These are phyloP conservation scores for Pardosa pseudoannulata DNA, from an alignment of 2,888 invertebrate species.

Conservation along the genomic window DNA sequence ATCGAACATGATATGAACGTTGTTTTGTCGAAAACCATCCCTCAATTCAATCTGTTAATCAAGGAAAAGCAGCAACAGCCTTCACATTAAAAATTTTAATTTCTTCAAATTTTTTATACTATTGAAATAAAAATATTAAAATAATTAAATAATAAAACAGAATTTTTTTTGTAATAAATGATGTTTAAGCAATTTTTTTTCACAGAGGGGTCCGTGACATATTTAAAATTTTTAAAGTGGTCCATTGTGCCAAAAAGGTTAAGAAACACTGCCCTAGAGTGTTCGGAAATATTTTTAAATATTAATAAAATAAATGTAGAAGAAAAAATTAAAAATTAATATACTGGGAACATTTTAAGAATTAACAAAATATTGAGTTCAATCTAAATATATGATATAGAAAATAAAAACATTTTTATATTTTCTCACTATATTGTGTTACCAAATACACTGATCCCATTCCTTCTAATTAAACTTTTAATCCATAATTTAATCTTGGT, in stretches of 20 bases:
- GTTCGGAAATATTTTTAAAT: no score
- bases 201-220: slow-evolving; percentile 55
- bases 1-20: no score
- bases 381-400: no score
- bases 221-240: slow-evolving; percentile 58
- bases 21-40: slow-evolving; percentile 53
- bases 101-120: slow-evolving; percentile 49
- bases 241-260: slow-evolving; percentile 57
- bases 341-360: no score
- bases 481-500: no score
- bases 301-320: no score
- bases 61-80: slow-evolving; percentile 57
- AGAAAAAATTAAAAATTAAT: no score
- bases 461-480: no score
- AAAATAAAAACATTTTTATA: no score
- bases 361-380: no score
- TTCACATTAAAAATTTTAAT: slow-evolving; percentile 48
- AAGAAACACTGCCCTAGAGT: slow-evolving; percentile 47
- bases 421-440: no score
- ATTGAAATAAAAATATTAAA: slow-evolving; percentile 58
- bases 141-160: slow-evolving; percentile 51
- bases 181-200: slow-evolving; percentile 53
- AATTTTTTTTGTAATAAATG: slow-evolving; percentile 46
- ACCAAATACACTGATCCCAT: no score
- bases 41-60: slow-evolving; percentile 51